Conservation (phyloP, 2,113 vertebrate species). For the Labeo rohita region DNA sequence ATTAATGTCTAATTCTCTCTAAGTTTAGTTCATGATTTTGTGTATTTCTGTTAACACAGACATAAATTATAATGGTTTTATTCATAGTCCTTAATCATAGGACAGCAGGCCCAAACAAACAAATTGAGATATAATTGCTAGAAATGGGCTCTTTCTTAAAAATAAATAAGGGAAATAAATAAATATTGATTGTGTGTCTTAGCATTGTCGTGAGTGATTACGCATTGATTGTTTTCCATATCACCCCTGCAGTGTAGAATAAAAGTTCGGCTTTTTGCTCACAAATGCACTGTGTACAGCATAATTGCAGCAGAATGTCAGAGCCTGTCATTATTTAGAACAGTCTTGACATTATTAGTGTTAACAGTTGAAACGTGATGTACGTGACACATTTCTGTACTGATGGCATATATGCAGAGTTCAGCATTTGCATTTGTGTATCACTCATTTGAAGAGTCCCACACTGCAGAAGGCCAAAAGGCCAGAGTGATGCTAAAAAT, state of each 20-base stretch:
- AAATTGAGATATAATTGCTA: constrained; percentile 45
- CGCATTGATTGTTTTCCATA: constrained; percentile 51
- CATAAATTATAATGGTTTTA: constrained; percentile 40
- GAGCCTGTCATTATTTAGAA: not conserved
- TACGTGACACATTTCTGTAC: not conserved
- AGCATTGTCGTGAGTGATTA: constrained; percentile 34
- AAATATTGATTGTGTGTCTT: constrained; percentile 55
- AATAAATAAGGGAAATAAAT: constrained; percentile 22
- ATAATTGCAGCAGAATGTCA: constrained; percentile 42
- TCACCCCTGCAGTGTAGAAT: constrained; percentile 17
- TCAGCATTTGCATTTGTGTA: constrained; percentile 7
- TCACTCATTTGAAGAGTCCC: not conserved
- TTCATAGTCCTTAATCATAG: constrained; percentile 36
- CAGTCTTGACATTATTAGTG: constrained; percentile 24
- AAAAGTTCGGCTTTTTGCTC: constrained; percentile 43
- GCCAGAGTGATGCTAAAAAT: constrained; percentile 54
- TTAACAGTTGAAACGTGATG: constrained; percentile 15
- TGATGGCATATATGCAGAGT: not conserved
- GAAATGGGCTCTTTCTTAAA: constrained; percentile 46
- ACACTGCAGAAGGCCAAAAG: constrained; percentile 21
- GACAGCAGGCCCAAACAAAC: constrained; percentile 22
- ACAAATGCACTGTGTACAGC: not conserved
- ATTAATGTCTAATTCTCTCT: not conserved
- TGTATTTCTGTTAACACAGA: constrained; percentile 1
- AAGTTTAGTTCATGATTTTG: not conserved